Base-by-base conservation (phyloP, 2,888 invertebrate genomes). In the Phalera bucephala region DNA sequence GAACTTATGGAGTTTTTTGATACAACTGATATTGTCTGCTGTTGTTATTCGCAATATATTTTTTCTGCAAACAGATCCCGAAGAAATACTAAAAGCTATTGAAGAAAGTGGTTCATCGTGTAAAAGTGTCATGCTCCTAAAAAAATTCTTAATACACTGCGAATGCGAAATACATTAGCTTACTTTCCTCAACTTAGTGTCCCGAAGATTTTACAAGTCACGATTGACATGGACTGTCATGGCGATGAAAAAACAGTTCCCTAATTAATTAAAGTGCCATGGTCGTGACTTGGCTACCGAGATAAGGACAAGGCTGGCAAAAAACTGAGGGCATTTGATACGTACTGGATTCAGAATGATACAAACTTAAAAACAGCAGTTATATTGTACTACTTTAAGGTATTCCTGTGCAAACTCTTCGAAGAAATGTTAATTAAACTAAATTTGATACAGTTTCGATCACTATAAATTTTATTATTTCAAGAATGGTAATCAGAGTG, bases 91-190 rank as follows among this genome's bases (percentile, higher is more conserved):
- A 23, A 23, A 25, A 1, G 8, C 7, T 11, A 25, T 12, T 9
- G 11, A 12, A 12, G 12, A 25, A 25, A 25, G 25, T 11, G 3
- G 12, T 12, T 17, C 5, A 23, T 6, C 12, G 11, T 12, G 25
- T 13, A 8, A 10, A 11, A 5, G 23, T 5, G 8, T n/a, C 21
- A 11, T 9, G 11, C 4, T 9, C 6, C 23, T 5, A 12, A 25
- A 25, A 25, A 8, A 25, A 26, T 11, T 21, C 34, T 31, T 27
- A 38, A 20, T 31, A 32, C 20, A 36, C 60, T 45, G 51, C 52
- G 67, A 80, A 82, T 79, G 77, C 69, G 78, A 73, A 69, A 73
- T 55, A 58, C 75, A 79, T 80, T 80, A 74, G 50, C 69, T 67
- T 65, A 65, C 70, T 65, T 71, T 44, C 46, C 43, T 40, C 44